Evolutionary conservation across 2,113 vertebrate species (phyloP).

Genomic region (Sclerurus mexicanus): DNA sequence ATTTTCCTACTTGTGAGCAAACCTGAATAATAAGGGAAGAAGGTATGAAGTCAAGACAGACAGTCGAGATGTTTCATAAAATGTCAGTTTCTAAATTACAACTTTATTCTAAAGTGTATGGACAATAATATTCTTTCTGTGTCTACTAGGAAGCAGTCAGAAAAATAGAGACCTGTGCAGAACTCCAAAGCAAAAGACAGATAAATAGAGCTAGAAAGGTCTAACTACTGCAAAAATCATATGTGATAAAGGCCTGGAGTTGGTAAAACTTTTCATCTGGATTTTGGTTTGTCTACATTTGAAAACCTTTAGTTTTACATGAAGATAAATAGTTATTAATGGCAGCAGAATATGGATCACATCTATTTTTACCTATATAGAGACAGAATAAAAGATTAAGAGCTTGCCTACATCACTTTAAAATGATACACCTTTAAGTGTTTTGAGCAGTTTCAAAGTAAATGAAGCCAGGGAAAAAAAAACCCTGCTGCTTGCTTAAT

Average conservation of each 20-base stretch:
- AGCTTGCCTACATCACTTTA: background rate
- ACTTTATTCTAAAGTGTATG: background rate
- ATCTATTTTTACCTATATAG: background rate
- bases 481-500: background rate
- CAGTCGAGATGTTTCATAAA: background rate
- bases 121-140: background rate
- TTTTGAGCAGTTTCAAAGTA: background rate
- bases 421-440: background rate
- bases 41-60: background rate
- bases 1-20: background rate
- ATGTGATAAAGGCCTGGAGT: background rate
- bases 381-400: background rate
- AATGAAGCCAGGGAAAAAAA: background rate
- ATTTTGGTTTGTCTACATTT: background rate
- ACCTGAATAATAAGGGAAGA: background rate
- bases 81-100: background rate
- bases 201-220: background rate
- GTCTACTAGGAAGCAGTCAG: background rate
- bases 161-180: background rate
- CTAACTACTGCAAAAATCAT: background rate
- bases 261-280: background rate
- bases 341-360: background rate
- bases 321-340: background rate
- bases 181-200: background rate
- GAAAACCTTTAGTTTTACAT: background rate